Conservation (phyloP, 1,140 invertebrate genomes). For the Wasmannia auropunctata region DNA sequence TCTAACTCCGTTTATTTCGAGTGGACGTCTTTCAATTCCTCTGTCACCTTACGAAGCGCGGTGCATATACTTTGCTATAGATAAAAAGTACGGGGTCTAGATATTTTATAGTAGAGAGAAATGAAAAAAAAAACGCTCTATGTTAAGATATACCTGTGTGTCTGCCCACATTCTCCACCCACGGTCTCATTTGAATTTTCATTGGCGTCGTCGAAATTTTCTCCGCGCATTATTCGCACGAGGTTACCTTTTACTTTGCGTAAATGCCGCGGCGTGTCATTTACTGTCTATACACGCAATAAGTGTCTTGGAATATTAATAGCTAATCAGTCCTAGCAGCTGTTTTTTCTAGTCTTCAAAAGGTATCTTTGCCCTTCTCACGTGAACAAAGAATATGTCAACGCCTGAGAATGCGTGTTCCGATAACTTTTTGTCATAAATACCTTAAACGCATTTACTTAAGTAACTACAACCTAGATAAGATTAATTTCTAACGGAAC, state of each 20-base stretch:
- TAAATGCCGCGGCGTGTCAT: background rate
- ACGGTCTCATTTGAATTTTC: constrained; percentile 21
- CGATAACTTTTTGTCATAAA: background rate
- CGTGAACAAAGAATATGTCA: background rate
- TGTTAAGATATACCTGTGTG: background rate
- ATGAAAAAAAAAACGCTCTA: constrained; percentile 2
- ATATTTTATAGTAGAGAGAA: background rate
- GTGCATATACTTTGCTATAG: background rate
- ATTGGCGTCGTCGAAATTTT: constrained; percentile 12
- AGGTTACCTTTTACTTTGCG: background rate
- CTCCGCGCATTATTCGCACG: background rate
- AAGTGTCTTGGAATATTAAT: background rate
- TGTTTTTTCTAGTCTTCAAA: background rate
- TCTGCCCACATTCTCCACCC: constrained; percentile 6
- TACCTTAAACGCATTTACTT: background rate
- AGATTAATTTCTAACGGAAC: background rate
- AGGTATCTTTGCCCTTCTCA: background rate
- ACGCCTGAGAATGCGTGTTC: no score
- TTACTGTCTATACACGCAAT: background rate
- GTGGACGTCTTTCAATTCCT: background rate
- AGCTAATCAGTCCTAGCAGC: background rate
- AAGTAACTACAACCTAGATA: constrained; percentile 3
- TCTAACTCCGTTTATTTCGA: background rate
- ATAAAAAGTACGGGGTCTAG: background rate
- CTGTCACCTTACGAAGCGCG: background rate